Evolutionary conservation across 2,888 invertebrate genomes (phyloP).

Genomic region (Empis livida): DNA sequence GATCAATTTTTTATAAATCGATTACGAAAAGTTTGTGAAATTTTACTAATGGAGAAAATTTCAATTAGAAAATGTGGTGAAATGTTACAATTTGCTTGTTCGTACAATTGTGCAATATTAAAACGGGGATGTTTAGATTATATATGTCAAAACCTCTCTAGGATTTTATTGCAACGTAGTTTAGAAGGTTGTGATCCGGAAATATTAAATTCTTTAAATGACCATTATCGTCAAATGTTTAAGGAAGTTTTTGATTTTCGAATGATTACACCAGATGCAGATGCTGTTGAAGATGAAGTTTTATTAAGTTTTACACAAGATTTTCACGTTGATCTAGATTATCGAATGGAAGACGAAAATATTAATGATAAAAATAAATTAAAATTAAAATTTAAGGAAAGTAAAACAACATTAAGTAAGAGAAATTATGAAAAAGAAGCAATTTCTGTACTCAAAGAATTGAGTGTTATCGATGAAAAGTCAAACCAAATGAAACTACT

Average conservation of each 20-base stretch:
- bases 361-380: conserved; percentile 1
- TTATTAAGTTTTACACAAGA: conserved; percentile 33
- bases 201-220: conserved; percentile 49
- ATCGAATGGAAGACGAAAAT: conserved; percentile 35
- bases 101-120: conserved; percentile 62
- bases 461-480: conserved; percentile 19
- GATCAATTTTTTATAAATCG: conserved; percentile 66
- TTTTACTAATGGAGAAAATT: conserved; percentile 48
- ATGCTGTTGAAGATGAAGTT: conserved; percentile 47
- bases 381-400: conserved; percentile 21
- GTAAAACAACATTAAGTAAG: conserved; percentile 20
- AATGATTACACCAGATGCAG: conserved; percentile 54
- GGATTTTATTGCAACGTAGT: conserved; percentile 53
- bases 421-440: conserved; percentile 31
- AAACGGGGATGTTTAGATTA: conserved; percentile 63
- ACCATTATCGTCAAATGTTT: conserved; percentile 51
- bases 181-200: conserved; percentile 50
- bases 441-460: conserved; percentile 28
- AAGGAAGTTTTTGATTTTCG: conserved; percentile 44
- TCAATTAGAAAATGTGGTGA: conserved; percentile 65
- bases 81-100: conserved; percentile 58
- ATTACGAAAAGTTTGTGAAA: conserved; percentile 59
- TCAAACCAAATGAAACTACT: background rate
- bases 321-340: conserved; percentile 40
- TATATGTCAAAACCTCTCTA: conserved; percentile 59